phyloP scores from a whole-genome alignment of 2,888 invertebrate genomes.

The Caenorhabditis uteleia region DNA sequence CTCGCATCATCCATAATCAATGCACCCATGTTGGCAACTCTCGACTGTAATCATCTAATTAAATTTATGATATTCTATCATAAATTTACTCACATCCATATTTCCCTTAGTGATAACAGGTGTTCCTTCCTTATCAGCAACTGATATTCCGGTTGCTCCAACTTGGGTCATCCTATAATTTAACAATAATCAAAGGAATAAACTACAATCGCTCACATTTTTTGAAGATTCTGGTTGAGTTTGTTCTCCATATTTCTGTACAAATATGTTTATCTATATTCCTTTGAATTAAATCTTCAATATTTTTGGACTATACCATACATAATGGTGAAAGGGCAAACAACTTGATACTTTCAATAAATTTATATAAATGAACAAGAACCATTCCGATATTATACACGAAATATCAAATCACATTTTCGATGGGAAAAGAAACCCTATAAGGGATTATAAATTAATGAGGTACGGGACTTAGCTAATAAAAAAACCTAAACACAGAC shows the following conservation, averaged over 20 bases:
- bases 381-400: too few relatives aligned
- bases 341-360: too few relatives aligned
- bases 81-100: constrained; percentile 8
- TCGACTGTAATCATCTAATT: constrained; percentile 1
- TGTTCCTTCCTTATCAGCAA: constrained; percentile 22
- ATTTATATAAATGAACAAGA: too few relatives aligned
- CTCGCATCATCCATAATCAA: constrained; percentile 25
- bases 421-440: too few relatives aligned
- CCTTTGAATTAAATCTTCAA: neutral
- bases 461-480: too few relatives aligned
- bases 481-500: too few relatives aligned
- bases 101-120: constrained; percentile 14
- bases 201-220: constrained; percentile 8
- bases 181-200: neutral
- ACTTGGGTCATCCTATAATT: constrained; percentile 12
- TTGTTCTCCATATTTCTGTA: constrained; percentile 31
- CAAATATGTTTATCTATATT: neutral
- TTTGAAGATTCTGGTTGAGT: constrained; percentile 10
- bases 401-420: too few relatives aligned
- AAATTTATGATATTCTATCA: neutral
- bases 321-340: too few relatives aligned
- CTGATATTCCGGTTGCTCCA: constrained; percentile 15
- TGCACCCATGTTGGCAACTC: constrained; percentile 7
- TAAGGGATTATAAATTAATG: too few relatives aligned
- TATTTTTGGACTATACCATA: too few relatives aligned